Base-by-base conservation (phyloP, 2,113 vertebrate genomes). In the Poeciliopsis occidentalis region DNA sequence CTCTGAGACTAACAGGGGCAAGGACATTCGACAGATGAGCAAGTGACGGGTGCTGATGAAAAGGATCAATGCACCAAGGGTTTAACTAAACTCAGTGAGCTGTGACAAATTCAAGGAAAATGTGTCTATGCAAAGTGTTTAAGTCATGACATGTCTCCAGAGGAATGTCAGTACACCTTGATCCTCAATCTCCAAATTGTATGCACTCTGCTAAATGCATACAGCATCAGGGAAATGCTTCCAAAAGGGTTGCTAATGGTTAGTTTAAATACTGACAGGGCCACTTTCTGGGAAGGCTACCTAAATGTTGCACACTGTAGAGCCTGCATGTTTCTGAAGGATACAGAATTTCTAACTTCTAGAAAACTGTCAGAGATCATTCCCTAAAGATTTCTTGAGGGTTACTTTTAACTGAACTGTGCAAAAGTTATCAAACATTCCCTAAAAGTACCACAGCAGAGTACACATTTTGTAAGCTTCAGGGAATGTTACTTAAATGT, bases 1-100 rank as follows among this genome's bases (percentile, higher is more conserved):
- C 73, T 70, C 74, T 60, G 68, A 61, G 80, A 82, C 27, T 31
- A 60, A 68, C 41, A 39, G n/a, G 66, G 7, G 24, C 60, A 15
- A 71, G 32, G 78, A 82, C 41, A 78, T 64, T 61, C 26, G 27
- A 19, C 71, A 57, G 70, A 78, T 41, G 34, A 73, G 47, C 3
- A n/a, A 64, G 26, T 6, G 62, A 73, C 63, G 32, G 37, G 19
- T 8, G 29, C 13, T 29, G 61, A 54, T 41, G 39, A 41, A 41
- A 37, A 57, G 8, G 30, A 70, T 26, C 30, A 29, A 8, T 11
- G 57, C 24, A 4, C 26, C 31, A 10, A 57, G 51, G 34, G 1
- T 78, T 71, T 22, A 57, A 22, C 29, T 0, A 63, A 12, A 29
- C 24, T 39, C 6, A 4, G 29, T 19, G 4, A 6, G 27, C 37